phyloP scores from a whole-genome alignment of 1,140 invertebrate genomes.

The Trypoxylus dichotomus region DNA sequence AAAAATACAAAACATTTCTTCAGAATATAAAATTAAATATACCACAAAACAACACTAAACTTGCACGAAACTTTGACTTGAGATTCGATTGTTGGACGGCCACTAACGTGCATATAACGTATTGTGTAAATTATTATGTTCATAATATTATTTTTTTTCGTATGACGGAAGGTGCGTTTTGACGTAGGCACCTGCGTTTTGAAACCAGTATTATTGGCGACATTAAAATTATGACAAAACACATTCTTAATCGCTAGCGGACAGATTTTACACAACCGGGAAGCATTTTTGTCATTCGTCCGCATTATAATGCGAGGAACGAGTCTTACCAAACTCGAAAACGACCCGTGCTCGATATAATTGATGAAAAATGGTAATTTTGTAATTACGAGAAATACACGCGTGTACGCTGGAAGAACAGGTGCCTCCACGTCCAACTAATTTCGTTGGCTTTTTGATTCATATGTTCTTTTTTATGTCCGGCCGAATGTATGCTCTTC shows the following conservation, averaged over 20 bases:
- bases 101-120: too few species aligned
- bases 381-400: constrained; percentile 22
- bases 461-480: neutral
- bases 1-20: too few species aligned
- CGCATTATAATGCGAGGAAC: neutral
- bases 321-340: neutral
- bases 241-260: neutral
- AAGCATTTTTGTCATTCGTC: neutral
- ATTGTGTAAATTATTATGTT: too few species aligned
- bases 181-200: too few species aligned
- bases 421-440: neutral
- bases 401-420: neutral
- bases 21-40: too few species aligned
- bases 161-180: too few species aligned
- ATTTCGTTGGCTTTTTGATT: neutral
- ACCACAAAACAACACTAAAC: too few species aligned
- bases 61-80: too few species aligned
- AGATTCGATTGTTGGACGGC: too few species aligned
- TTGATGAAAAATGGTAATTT: constrained; percentile 25
- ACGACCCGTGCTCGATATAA: constrained; percentile 17
- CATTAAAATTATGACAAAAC: neutral
- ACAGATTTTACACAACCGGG: neutral
- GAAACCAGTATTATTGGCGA: neutral
- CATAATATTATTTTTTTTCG: too few species aligned
- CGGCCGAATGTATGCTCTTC: neutral